phyloP scores from a whole-genome alignment of 2,113 vertebrate genomes.

The Cyanoderma ruficeps region DNA sequence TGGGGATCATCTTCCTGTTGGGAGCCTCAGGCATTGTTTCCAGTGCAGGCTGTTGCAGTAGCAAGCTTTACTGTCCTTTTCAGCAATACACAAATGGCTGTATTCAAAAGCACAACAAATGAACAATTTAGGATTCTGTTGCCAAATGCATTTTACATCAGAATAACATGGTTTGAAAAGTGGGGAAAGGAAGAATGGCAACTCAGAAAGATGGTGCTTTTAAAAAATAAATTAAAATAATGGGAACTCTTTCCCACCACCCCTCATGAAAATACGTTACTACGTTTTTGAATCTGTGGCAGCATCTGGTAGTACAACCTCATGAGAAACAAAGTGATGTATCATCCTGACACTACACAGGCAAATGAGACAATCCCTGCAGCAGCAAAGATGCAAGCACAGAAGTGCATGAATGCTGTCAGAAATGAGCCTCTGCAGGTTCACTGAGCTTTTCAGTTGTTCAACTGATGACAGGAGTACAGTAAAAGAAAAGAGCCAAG shows the following conservation, averaged over 20 bases:
- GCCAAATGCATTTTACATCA: not conserved
- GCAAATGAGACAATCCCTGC: not conserved
- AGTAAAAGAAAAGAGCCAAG: not conserved
- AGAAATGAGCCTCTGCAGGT: not conserved
- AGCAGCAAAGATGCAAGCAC: not conserved
- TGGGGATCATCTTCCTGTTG: not conserved
- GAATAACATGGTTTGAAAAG: not conserved
- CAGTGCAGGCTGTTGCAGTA: not conserved
- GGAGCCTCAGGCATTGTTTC: not conserved
- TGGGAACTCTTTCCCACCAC: not conserved
- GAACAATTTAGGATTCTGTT: not conserved
- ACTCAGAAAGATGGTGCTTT: not conserved
- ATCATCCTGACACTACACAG: not conserved
- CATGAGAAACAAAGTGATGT: not conserved
- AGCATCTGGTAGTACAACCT: not conserved
- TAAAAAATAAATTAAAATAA: not conserved
- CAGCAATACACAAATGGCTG: not conserved
- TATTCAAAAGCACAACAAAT: not conserved
- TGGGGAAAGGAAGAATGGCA: not conserved
- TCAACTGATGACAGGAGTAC: not conserved
- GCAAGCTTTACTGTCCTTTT: not conserved
- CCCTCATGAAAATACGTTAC: not conserved
- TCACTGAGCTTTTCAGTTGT: not conserved
- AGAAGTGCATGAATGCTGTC: not conserved
- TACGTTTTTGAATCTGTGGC: not conserved